These are phyloP conservation scores for Leptinotarsa texana DNA, from an alignment of 1,140 invertebrate genomes.

Conservation along the genomic window DNA sequence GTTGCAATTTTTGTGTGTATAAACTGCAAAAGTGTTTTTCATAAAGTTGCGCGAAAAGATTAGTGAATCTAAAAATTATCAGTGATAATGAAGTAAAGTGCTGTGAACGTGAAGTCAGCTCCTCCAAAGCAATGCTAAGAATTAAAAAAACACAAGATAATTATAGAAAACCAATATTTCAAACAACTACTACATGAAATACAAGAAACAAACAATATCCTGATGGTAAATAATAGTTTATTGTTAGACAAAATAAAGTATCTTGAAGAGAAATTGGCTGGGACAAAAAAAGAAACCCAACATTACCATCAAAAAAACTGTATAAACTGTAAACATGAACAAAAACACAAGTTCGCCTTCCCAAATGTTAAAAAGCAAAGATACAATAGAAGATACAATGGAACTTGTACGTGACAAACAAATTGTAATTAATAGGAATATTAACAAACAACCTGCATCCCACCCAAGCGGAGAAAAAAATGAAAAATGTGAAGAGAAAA, in stretches of 20 bases:
- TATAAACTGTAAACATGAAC: too few relatives aligned
- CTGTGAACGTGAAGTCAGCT: not conserved
- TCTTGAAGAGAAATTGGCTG: too few relatives aligned
- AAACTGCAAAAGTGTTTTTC: conserved; percentile 11
- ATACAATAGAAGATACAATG: too few relatives aligned
- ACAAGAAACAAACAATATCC: not conserved
- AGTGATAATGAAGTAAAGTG: conserved; percentile 3
- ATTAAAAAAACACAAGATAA: not conserved
- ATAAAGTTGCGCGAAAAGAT: conserved; percentile 9
- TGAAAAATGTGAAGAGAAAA: not conserved
- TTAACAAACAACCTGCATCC: too few relatives aligned
- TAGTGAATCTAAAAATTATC: conserved; percentile 1
- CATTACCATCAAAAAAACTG: too few relatives aligned
- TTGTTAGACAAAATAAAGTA: too few relatives aligned
- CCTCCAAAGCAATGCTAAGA: too few relatives aligned
- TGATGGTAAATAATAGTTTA: not conserved
- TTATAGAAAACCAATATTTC: not conserved
- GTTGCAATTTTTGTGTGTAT: conserved; percentile 8
- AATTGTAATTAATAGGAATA: too few relatives aligned
- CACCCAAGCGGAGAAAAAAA: not conserved
- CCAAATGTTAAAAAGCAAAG: too few relatives aligned
- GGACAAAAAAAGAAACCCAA: too few relatives aligned
- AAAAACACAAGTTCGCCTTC: too few relatives aligned
- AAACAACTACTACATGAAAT: not conserved
- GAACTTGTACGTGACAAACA: too few relatives aligned